phyloP scores from a whole-genome alignment of 2,113 vertebrate species.

The Meleagris gallopavo region DNA sequence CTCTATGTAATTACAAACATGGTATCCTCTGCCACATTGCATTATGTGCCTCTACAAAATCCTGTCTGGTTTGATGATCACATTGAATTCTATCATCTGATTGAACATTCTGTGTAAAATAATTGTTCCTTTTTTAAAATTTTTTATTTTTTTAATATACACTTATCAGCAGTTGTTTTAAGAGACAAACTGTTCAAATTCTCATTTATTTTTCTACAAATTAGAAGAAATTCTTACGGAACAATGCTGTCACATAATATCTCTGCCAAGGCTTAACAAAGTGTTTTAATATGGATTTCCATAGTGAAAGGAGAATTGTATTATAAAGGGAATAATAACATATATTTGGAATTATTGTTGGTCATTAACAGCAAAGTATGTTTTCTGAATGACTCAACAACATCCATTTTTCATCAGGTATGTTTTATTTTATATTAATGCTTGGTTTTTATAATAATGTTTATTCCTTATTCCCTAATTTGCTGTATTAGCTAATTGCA shows the following conservation, averaged over 20 bases:
- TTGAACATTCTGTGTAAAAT: background rate
- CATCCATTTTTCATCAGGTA: background rate
- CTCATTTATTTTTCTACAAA: background rate
- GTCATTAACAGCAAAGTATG: background rate
- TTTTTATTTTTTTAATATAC: background rate
- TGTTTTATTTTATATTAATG: background rate
- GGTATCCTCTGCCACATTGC: background rate
- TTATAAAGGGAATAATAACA: conserved; percentile 36
- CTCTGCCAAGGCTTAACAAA: conserved; percentile 44
- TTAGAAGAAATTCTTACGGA: conserved; percentile 7
- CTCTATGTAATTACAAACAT: background rate
- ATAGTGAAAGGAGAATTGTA: background rate
- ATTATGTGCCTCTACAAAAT: rapidly evolving
- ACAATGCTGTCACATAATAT: background rate
- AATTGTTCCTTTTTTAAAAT: background rate
- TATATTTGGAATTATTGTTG: conserved; percentile 15
- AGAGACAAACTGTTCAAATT: background rate
- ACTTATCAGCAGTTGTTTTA: background rate
- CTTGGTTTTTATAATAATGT: background rate
- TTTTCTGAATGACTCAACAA: conserved; percentile 25
- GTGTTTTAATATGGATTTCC: conserved; percentile 50
- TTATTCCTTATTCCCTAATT: conserved; percentile 53
- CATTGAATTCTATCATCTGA: background rate
- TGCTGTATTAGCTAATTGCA: conserved; percentile 54
- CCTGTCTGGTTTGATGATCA: background rate